A percentile compares a stretch with the other conserved stretches of the same genome.
These are phyloP conservation scores for Drosophila paracracens DNA, from an alignment of 2,888 invertebrate genomes.

Conservation along the genomic window DNA sequence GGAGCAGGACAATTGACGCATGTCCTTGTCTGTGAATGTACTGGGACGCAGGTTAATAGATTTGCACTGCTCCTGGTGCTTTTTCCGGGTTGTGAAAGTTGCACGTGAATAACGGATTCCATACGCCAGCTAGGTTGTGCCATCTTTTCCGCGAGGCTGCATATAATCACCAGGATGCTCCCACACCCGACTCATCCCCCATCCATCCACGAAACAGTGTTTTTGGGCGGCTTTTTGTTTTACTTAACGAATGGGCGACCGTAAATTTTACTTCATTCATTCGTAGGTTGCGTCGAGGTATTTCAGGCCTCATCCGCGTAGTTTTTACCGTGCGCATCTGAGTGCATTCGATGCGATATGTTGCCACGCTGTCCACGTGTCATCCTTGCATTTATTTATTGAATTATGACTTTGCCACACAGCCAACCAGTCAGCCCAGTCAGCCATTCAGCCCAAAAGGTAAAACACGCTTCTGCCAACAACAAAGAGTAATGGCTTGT, in stretches of 20 bases:
- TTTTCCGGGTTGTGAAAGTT: conserved; percentile 1
- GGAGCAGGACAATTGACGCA: conserved; percentile 48
- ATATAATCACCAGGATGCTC: conserved; percentile 64
- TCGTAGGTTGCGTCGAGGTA: conserved; percentile 37
- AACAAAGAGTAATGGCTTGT: conserved; percentile 46
- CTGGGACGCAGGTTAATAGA: conserved; percentile 62
- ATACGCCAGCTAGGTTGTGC: conserved; percentile 34
- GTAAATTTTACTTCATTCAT: conserved; percentile 77
- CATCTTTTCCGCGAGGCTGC: conserved; percentile 54
- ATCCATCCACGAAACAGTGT: neutral
- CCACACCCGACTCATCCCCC: neutral
- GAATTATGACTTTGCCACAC: conserved; percentile 73
- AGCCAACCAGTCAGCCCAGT: neutral
- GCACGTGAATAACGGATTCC: conserved; percentile 40
- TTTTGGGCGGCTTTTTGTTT: conserved; percentile 54
- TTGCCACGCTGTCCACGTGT: conserved; percentile 77
- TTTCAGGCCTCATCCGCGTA: conserved; percentile 20
- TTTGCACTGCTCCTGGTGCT: conserved; percentile 45
- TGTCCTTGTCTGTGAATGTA: conserved; percentile 38
- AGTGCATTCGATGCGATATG: conserved; percentile 80
- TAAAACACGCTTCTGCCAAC: conserved; percentile 21
- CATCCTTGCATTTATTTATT: conserved; percentile 82
- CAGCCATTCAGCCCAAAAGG: conserved; percentile 20
- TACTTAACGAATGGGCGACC: conserved; percentile 63
- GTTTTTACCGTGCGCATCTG: conserved; percentile 58